Evolutionary conservation across 2,113 vertebrate species (phyloP).

Genomic region (Paramormyrops kingsleyae): DNA sequence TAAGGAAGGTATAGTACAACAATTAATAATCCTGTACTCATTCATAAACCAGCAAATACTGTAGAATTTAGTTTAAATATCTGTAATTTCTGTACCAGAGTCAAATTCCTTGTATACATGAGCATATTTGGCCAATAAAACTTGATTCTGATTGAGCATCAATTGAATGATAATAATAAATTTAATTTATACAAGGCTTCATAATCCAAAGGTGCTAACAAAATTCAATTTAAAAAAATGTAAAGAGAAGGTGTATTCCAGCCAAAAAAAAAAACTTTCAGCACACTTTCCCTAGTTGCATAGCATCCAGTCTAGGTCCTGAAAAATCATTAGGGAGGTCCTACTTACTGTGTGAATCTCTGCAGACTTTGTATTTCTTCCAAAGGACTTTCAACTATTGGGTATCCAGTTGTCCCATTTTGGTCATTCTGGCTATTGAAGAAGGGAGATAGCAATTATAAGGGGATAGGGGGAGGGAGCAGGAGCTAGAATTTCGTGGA

Average conservation of each 20-base stretch:
- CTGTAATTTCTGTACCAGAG: neutral
- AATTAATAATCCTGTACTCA: neutral
- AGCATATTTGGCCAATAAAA: neutral
- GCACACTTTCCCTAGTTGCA: neutral
- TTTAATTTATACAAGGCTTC: neutral
- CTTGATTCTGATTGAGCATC: neutral
- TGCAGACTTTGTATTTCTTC: constrained; percentile 61
- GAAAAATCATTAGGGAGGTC: neutral
- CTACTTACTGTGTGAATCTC: constrained; percentile 62
- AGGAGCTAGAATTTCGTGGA: neutral
- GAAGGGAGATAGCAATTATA: neutral
- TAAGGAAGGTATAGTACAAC: neutral
- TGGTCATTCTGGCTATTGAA: constrained; percentile 80
- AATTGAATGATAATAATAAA: neutral
- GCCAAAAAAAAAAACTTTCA: neutral
- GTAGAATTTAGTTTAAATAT: neutral
- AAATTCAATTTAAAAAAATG: neutral
- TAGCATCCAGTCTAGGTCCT: neutral
- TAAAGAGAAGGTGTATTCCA: neutral
- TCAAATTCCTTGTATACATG: neutral
- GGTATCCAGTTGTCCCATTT: constrained; percentile 71
- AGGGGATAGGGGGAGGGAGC: neutral
- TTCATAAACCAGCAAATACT: neutral
- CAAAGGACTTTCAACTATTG: constrained; percentile 69
- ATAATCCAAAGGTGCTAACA: neutral